Base-by-base conservation (phyloP, 2,888 invertebrate species). In the Flexamia atlantica region DNA sequence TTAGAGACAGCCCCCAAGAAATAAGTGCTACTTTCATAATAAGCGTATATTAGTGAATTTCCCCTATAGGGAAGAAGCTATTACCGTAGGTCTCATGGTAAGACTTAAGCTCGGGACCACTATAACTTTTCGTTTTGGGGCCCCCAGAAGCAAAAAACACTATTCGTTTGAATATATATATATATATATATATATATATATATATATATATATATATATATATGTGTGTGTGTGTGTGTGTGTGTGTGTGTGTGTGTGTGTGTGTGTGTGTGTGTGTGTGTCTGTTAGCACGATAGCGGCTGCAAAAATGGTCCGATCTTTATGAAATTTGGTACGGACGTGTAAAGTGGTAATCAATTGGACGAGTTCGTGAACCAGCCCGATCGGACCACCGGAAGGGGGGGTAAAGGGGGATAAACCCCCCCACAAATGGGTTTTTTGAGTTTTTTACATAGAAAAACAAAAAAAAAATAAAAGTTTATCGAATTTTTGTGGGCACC, bases 231-330 rank as follows among this genome's bases (percentile, higher is more conserved):
- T 46, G 46, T 46, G 46, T 46, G 46, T 46, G 46, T 46, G 46
- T 46, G 46, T 46, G 46, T 46, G 46, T 46, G 46, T 46, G 46
- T 46, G 46, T 46, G 46, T 46, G 46, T 46, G 46, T 46, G 46
- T 46, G 46, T 46, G 46, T 46, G 46, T 32, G 30, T 64, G 28
- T 64, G 68, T 32, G 46, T 46, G 46, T 46, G 46, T 46, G 46
- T 46, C 46, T 12, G 46, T 46, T 7, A 12, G n/a, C 12, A 12
- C 46, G 46, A 46, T 46, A 46, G 17, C 46, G 7, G 7, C 17
- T 17, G 46, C 17, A 46, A 46, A 46, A 46, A 46, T 2, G 46
- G 46, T 17, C 46, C 46, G n/a, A 46, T 46, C 12, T 12, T 17
- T 7, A 46, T 17, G 14, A 46, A 46, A 46, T 46, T 46, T 46